Evolutionary conservation across 2,888 invertebrate genomes (phyloP), one percentile per base, ranked within the genome.

Genomic region (Ectropis crepuscularia): DNA sequence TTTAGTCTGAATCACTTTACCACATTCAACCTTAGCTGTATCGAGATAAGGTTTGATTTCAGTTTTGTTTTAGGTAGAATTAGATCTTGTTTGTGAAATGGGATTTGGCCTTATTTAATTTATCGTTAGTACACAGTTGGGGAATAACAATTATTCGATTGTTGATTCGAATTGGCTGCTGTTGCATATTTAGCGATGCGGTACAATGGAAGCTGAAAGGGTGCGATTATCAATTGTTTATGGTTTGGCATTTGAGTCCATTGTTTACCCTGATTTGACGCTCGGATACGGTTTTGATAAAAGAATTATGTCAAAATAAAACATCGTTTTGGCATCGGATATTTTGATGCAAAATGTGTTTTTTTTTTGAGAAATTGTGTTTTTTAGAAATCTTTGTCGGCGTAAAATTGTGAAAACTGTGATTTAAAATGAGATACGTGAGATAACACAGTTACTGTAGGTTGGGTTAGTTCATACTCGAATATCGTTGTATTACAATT

Each of bases 71-170:
- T 6, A 6, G 11, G n/a, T 58, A 16, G 7, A 58, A 11, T 45
- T 12, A 5, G n/a, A 8, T 42, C 43, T 58, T 58, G 54, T 53
- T 66, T 63, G 53, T 57, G 7, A 42, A 50, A 48, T 9, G 45
- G 49, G 47, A 7, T 57, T 54, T 53, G 53, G 43, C 39, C 46
- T 65, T 65, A 57, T 65, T 65, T 50, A 61, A 50, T 65, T 65
- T 58, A 61, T 65, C 65, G 61, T 61, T 58, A 54, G 61, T 53
- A 65, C 48, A 61, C 61, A 65, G 57, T 57, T 58, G 45, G 57
- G 54, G 58, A 61, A 65, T 65, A 65, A 65, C 61, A 65, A 61
- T 65, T 61, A 65, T 58, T 61, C 43, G 61, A 55, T 53, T 61
- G 57, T 65, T 58, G 54, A 61, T 61, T 65, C 8, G 60, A 60